phyloP scores from a whole-genome alignment of 2,113 vertebrate genomes.

The Cisticola juncidis region DNA sequence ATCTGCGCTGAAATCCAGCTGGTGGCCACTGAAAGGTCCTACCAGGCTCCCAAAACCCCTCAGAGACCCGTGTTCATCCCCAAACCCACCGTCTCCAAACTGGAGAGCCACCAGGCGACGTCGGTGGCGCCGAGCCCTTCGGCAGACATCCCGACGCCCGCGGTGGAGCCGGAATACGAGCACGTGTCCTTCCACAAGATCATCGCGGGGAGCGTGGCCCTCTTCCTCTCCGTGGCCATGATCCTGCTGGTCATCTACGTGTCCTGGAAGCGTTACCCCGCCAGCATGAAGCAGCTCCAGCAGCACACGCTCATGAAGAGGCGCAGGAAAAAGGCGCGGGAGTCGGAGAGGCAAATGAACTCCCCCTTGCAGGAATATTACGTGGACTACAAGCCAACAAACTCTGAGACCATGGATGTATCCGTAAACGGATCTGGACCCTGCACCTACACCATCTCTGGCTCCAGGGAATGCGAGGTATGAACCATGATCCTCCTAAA shows the following conservation, averaged over 20 bases:
- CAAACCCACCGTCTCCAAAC: slow-evolving; percentile 78
- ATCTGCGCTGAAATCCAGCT: slow-evolving; percentile 85
- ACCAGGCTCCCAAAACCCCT: slow-evolving; percentile 76
- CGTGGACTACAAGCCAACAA: slow-evolving; percentile 98
- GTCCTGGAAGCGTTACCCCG: slow-evolving; percentile 95
- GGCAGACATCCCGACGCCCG: slow-evolving; percentile 75
- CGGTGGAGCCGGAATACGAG: slow-evolving; percentile 86
- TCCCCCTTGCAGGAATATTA: slow-evolving; percentile 99
- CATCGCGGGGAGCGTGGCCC: slow-evolving; percentile 91
- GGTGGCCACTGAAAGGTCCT: slow-evolving; percentile 77
- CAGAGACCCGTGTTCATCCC: slow-evolving; percentile 77
- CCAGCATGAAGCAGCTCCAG: slow-evolving; percentile 95
- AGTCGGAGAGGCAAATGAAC: slow-evolving; percentile 90
- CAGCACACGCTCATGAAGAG: slow-evolving; percentile 90
- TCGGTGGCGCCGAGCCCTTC: slow-evolving; percentile 69
- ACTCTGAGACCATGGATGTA: slow-evolving; percentile 98
- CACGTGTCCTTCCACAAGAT: slow-evolving; percentile 97
- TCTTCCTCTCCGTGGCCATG: slow-evolving; percentile 93
- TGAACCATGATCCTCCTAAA: slow-evolving; percentile 94
- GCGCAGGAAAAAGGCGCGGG: slow-evolving; percentile 89
- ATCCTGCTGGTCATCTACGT: slow-evolving; percentile 97
- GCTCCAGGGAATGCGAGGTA: slow-evolving; percentile 99
- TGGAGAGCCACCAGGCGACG: slow-evolving; percentile 71
- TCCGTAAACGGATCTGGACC: slow-evolving; percentile 96
- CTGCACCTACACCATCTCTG: slow-evolving; percentile 98